phyloP scores from a whole-genome alignment of 1,140 invertebrate genomes.

The Vollenhovia emeryi region DNA sequence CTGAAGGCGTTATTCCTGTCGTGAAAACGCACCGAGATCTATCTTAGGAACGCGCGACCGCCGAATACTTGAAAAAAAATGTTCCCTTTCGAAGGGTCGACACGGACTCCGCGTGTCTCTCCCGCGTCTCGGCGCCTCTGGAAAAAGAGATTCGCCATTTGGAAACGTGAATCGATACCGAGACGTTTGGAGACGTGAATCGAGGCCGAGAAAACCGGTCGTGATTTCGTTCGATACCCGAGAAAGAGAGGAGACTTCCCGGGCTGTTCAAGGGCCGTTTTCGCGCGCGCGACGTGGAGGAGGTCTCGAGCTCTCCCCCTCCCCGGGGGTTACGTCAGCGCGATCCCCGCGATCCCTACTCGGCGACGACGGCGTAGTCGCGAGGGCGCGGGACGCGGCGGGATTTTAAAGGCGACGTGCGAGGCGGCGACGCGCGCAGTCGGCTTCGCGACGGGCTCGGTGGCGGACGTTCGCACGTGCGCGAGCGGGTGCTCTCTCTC shows the following conservation, averaged over 20 bases:
- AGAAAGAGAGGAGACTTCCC: too few relatives aligned
- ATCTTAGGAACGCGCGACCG: too few relatives aligned
- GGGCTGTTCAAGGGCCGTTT: background rate
- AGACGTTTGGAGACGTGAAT: background rate
- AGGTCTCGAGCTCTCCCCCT: background rate
- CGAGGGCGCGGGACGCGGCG: background rate
- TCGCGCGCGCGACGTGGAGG: background rate
- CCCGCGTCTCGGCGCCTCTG: too few relatives aligned
- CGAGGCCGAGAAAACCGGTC: background rate
- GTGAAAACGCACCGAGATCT: too few relatives aligned
- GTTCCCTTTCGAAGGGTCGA: background rate
- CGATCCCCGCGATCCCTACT: background rate
- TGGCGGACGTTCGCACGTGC: background rate
- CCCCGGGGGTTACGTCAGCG: background rate
- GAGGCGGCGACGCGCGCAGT: conserved; percentile 50
- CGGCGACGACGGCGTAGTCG: background rate
- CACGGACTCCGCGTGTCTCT: too few relatives aligned
- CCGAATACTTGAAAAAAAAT: too few relatives aligned
- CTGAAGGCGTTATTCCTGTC: too few relatives aligned
- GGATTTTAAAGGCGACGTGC: conserved; percentile 47
- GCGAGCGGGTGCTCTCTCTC: background rate
- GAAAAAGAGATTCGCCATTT: background rate
- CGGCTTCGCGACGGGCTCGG: background rate
- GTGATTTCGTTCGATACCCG: too few relatives aligned
- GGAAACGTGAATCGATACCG: background rate